A percentile compares a stretch with the other conserved stretches of the same genome.
These are phyloP conservation scores for Aplysina aerophoba DNA, from an alignment of 37 sponge, comb jelly and placozoan genomes.

Conservation along the genomic window DNA sequence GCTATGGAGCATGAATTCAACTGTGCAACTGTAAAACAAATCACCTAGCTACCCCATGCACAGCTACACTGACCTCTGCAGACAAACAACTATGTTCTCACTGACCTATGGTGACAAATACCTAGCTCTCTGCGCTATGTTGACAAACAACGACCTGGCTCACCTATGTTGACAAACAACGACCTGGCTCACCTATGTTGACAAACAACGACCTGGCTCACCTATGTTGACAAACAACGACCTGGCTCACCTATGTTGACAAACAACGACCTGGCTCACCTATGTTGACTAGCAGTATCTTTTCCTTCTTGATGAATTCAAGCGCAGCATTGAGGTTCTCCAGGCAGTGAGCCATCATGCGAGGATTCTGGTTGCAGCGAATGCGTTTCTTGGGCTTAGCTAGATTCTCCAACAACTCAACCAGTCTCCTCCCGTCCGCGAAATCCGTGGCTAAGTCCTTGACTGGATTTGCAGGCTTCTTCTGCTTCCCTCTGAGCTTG, in stretches of 20 bases:
- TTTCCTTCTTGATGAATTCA: conserved; percentile 56
- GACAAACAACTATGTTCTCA: too few relatives aligned
- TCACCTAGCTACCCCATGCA: too few relatives aligned
- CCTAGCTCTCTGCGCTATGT: too few relatives aligned
- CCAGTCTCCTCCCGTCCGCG: conserved; percentile 82
- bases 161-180: too few relatives aligned
- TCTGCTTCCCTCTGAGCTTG: conserved; percentile 82
- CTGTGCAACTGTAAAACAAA: too few relatives aligned
- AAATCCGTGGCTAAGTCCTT: conserved; percentile 74
- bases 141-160: too few relatives aligned
- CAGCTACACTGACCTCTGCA: too few relatives aligned
- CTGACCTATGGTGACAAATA: too few relatives aligned
- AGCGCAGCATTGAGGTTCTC: conserved; percentile 81
- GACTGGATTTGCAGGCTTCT: conserved; percentile 41
- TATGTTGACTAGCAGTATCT: conserved; percentile 89
- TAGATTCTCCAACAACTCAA: conserved; percentile 82
- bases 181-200: too few relatives aligned
- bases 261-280: conserved; percentile 77
- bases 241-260: background rate
- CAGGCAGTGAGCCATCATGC: conserved; percentile 66
- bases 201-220: too few relatives aligned
- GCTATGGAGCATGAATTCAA: too few relatives aligned
- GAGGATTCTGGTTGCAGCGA: conserved; percentile 63
- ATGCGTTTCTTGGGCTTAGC: conserved; percentile 74
- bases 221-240: background rate